Evolutionary conservation across 1,140 invertebrate species (phyloP), one percentile per base, ranked within the genome.

Genomic region (Telenomus remus): DNA sequence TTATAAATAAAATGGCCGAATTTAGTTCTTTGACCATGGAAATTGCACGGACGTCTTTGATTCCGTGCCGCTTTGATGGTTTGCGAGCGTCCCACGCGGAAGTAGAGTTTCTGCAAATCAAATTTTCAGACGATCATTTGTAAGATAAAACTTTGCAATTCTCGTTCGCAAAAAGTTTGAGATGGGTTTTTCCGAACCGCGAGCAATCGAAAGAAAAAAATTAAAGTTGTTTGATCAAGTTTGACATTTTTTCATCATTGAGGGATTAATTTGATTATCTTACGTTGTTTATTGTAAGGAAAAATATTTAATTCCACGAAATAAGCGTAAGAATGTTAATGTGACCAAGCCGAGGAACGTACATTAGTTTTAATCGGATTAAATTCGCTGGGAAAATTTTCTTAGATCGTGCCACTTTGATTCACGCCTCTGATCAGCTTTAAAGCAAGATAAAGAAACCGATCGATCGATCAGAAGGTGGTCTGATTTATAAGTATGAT

Each of bases 401-500:
- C 12, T 4, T 12, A 16, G 56, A 37, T 61, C 50, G 61, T 49
- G 51, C 42, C 12, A 54, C 55, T 19, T 42, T 13, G 46, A 39
- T 37, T 60, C 37, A 47, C 49, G 47, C 37, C 33, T 64, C 46
- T 46, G 51, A 43, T 64, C 27, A 42, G 15, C 34, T 56, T 35
- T 14, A 15, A 33, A 7, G 37, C 6, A 6, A 13, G 51, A 55
- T 49, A 56, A 59, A 53, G 42, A 63, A 63, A 37, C 16, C 27
- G 57, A 71, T 57, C 59, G 65, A 69, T 59, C 55, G 57, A 47
- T 47, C 46, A 15, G 53, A 27, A 56, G 43, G 53, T 13, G 33
- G 43, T 19, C 39, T 16, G 55, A 69, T 59, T 69, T 69, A 56
- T 57, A 51, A 35, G 68, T 44, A 48, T 33, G 57, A 63, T 63